These are phyloP conservation scores for Helostoma temminkii DNA, from an alignment of 2,797 vertebrate species.

Conservation along the genomic window DNA sequence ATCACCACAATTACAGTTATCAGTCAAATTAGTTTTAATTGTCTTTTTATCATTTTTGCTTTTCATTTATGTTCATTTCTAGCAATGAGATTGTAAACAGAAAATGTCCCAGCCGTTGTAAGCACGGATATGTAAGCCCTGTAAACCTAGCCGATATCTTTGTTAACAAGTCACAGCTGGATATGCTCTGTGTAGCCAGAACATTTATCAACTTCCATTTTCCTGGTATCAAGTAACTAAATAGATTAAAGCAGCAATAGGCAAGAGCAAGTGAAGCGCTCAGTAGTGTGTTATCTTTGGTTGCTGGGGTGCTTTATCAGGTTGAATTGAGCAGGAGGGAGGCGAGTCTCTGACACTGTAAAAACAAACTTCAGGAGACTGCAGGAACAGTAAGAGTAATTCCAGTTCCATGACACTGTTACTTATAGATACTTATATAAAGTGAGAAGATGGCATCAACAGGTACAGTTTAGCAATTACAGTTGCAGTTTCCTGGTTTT, in stretches of 20 bases:
- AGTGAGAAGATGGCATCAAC: neutral
- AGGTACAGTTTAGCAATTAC: too few relatives aligned
- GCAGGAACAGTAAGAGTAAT: conserved; percentile 34
- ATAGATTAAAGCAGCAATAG: conserved; percentile 66
- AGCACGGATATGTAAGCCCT: conserved; percentile 1
- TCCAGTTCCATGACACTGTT: neutral
- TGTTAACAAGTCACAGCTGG: conserved; percentile 49
- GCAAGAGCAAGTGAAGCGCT: conserved; percentile 47
- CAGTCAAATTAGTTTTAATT: conserved; percentile 10
- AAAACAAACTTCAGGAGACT: conserved; percentile 49
- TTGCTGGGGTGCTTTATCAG: conserved; percentile 63
- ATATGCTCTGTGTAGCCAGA: conserved; percentile 35
- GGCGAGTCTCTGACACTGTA: conserved; percentile 39
- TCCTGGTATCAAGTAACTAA: conserved; percentile 67
- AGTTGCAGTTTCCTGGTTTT: too few relatives aligned
- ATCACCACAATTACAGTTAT: neutral
- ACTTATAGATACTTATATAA: neutral
- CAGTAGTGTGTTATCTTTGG: conserved; percentile 64
- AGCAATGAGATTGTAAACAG: conserved; percentile 10
- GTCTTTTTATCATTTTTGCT: neutral
- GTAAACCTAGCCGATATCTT: conserved; percentile 5
- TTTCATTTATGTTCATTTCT: too few relatives aligned
- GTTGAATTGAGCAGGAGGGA: conserved; percentile 38
- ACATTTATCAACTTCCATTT: conserved; percentile 71
- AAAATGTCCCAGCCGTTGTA: conserved; percentile 5